These are phyloP conservation scores for Carettochelys insculpta DNA, from an alignment of 2,113 vertebrate genomes.

Conservation along the genomic window DNA sequence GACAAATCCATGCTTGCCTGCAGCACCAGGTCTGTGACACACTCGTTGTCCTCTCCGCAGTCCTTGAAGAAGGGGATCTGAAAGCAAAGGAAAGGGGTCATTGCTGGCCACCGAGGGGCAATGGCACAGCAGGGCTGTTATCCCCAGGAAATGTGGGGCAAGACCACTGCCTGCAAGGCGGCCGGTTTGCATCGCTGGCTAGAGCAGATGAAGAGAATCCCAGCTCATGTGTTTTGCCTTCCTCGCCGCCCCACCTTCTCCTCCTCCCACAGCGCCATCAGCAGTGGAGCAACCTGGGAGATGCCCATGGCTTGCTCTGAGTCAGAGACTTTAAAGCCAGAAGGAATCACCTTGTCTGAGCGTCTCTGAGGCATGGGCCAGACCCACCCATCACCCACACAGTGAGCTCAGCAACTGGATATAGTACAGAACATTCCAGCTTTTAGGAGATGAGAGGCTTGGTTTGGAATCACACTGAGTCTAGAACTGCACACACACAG, in stretches of 20 bases:
- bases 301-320: not conserved
- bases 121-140: not conserved
- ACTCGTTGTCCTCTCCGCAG: conserved; percentile 92
- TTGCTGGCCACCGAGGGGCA: not conserved
- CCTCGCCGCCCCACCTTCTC: not conserved
- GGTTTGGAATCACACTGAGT: not conserved
- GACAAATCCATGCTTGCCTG: conserved; percentile 83
- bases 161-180: not conserved
- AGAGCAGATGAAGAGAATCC: not conserved
- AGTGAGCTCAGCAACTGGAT: not conserved
- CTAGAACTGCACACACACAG: not conserved
- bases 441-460: not conserved
- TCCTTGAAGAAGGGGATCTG: conserved; percentile 97
- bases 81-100: not conserved
- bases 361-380: not conserved
- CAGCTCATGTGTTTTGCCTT: not conserved
- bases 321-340: not conserved
- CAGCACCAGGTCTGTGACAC: conserved; percentile 87
- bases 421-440: not conserved
- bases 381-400: not conserved
- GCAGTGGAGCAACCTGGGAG: not conserved
- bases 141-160: not conserved
- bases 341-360: not conserved
- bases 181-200: too few relatives aligned
- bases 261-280: not conserved